A percentile compares a stretch with the other conserved stretches of the same genome.
phyloP scores from a whole-genome alignment of 1,140 invertebrate species.

The Anthonomus grandis region DNA sequence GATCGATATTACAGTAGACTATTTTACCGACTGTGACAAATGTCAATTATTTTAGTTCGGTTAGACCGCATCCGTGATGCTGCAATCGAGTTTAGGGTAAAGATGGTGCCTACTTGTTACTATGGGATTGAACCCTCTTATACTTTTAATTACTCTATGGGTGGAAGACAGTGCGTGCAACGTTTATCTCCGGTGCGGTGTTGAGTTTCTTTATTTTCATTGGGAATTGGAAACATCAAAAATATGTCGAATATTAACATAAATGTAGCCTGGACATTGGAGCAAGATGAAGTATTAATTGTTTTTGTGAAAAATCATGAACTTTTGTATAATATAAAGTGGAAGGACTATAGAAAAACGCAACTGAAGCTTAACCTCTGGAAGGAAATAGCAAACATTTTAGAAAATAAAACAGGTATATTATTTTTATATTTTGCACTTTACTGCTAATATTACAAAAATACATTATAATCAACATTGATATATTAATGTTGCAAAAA shows the following conservation, averaged over 20 bases:
- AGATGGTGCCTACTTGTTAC: no score
- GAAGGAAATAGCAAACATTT: background rate
- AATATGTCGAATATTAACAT: slow-evolving; percentile 6
- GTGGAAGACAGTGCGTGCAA: background rate
- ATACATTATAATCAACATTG: background rate
- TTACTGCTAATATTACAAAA: background rate
- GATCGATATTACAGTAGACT: no score
- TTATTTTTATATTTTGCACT: background rate
- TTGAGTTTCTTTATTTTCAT: background rate
- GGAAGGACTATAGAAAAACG: background rate
- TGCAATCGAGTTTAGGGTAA: no score
- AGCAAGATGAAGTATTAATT: slow-evolving; percentile 20
- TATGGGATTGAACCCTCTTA: no score
- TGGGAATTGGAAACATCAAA: background rate
- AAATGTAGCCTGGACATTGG: slow-evolving; percentile 4
- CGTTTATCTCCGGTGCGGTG: background rate
- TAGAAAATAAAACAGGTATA: no score
- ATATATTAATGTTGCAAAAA: background rate
- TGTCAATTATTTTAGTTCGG: no score
- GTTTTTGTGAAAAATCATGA: slow-evolving; percentile 20
- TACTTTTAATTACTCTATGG: no score
- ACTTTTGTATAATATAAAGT: slow-evolving; percentile 10
- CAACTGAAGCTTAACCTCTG: background rate
- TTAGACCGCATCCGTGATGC: no score
- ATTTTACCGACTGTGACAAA: no score